Evolutionary conservation across 1,140 invertebrate genomes (phyloP).

Genomic region (Radopholus similis): DNA sequence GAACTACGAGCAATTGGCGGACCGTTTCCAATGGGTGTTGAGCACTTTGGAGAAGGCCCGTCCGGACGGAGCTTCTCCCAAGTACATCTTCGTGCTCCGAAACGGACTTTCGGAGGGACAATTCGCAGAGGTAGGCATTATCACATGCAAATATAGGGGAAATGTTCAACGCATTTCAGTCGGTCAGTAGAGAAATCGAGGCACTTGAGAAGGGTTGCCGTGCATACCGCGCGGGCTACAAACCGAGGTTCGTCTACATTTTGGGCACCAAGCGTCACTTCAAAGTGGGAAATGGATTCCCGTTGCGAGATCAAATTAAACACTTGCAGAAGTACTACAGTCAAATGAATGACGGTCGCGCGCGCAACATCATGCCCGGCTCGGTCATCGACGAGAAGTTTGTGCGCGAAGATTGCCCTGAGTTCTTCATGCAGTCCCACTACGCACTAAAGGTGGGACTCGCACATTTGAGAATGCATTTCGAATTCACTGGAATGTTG

Average conservation of each 20-base stretch:
- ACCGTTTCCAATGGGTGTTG: constrained; percentile 10
- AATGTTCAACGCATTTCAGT: not conserved
- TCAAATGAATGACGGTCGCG: not conserved
- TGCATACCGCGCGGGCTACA: not conserved
- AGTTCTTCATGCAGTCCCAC: constrained; percentile 19
- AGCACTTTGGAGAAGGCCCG: constrained; percentile 14
- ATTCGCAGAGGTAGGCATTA: constrained; percentile 3
- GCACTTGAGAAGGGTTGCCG: constrained; percentile 17
- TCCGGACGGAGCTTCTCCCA: not conserved
- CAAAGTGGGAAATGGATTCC: too few relatives aligned
- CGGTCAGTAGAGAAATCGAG: constrained; percentile 16
- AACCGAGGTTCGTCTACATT: constrained; percentile 24
- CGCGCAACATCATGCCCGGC: constrained; percentile 14
- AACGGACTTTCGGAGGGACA: constrained; percentile 11
- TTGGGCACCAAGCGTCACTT: constrained; percentile 26
- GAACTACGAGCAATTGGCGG: constrained; percentile 11
- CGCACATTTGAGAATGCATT: not conserved
- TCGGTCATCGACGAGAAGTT: constrained; percentile 28
- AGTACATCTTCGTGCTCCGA: constrained; percentile 6
- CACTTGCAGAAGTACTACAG: constrained; percentile 29
- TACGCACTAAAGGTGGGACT: constrained; percentile 4
- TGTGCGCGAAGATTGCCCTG: constrained; percentile 14
- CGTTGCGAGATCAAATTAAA: too few relatives aligned
- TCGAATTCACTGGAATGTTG: constrained; percentile 3
- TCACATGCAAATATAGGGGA: not conserved